Evolutionary conservation across 2,113 vertebrate genomes (phyloP).

Genomic region (Bettongia penicillata): DNA sequence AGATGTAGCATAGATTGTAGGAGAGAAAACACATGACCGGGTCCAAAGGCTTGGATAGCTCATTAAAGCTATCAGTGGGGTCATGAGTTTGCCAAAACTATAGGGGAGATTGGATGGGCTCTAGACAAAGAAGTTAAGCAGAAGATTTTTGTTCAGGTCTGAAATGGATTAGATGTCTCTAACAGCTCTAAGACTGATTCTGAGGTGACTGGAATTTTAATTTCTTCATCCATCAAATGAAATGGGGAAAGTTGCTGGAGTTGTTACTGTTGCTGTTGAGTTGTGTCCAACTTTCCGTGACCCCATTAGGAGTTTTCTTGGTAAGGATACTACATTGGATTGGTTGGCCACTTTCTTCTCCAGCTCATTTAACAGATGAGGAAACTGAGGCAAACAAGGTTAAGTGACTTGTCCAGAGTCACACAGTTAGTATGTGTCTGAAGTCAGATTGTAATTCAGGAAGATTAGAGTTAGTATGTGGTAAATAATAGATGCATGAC

Average conservation of each 20-base stretch:
- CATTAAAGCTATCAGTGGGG: not conserved
- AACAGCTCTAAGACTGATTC: not conserved
- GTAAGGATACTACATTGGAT: not conserved
- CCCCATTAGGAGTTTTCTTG: not conserved
- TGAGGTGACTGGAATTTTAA: not conserved
- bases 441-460: not conserved
- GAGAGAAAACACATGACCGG: not conserved
- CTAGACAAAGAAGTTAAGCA: not conserved
- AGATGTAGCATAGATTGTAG: not conserved
- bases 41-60: not conserved
- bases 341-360: not conserved
- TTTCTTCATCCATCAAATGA: not conserved
- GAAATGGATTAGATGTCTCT: not conserved
- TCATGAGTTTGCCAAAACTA: not conserved
- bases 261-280: not conserved
- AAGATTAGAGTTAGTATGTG: not conserved
- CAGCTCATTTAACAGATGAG: not conserved
- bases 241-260: not conserved
- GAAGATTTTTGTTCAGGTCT: not conserved
- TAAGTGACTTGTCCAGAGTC: not conserved
- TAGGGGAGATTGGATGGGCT: not conserved
- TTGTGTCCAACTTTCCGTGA: not conserved
- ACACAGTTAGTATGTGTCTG: not conserved
- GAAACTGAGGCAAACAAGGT: not conserved
- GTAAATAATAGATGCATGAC: not conserved